Conservation (phyloP, 2,888 invertebrate genomes). For the Malacosoma neustria region DNA sequence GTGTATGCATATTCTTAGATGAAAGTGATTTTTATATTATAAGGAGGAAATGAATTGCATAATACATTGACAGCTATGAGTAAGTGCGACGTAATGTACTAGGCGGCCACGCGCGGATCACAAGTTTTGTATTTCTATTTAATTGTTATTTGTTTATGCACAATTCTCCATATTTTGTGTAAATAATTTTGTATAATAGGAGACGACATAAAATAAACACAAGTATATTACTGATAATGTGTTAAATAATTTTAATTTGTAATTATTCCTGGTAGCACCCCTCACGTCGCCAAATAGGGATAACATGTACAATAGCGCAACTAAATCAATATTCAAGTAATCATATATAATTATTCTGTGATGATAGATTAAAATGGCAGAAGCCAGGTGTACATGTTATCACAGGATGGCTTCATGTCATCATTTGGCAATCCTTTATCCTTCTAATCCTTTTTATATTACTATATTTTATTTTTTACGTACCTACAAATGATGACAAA, state of each 20-base stretch:
- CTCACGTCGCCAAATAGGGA: constrained; percentile 72
- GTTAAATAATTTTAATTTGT: constrained; percentile 73
- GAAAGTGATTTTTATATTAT: constrained; percentile 70
- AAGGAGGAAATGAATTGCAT: constrained; percentile 66
- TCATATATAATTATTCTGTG: constrained; percentile 9
- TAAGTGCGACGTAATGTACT: constrained; percentile 65
- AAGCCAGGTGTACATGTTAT: constrained; percentile 72
- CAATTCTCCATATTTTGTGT: constrained; percentile 76
- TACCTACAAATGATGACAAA: neutral
- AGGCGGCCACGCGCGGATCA: constrained; percentile 64
- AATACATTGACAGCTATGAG: constrained; percentile 68
- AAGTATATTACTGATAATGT: constrained; percentile 75
- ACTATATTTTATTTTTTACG: constrained; percentile 4
- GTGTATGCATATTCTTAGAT: constrained; percentile 72
- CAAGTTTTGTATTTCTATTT: constrained; percentile 73
- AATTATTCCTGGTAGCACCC: constrained; percentile 77
- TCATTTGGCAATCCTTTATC: constrained; percentile 49
- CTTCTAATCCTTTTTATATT: constrained; percentile 32
- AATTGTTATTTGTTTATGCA: constrained; percentile 77
- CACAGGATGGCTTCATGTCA: constrained; percentile 42
- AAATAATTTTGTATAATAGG: constrained; percentile 76
- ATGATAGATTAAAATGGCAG: constrained; percentile 9
- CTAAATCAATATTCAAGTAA: constrained; percentile 10
- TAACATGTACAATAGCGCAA: constrained; percentile 58
- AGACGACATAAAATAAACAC: constrained; percentile 74